A percentile compares a stretch with the other conserved stretches of the same genome.
phyloP scores from a whole-genome alignment of 2,797 vertebrate genomes.

The Pelodytes ibericus region DNA sequence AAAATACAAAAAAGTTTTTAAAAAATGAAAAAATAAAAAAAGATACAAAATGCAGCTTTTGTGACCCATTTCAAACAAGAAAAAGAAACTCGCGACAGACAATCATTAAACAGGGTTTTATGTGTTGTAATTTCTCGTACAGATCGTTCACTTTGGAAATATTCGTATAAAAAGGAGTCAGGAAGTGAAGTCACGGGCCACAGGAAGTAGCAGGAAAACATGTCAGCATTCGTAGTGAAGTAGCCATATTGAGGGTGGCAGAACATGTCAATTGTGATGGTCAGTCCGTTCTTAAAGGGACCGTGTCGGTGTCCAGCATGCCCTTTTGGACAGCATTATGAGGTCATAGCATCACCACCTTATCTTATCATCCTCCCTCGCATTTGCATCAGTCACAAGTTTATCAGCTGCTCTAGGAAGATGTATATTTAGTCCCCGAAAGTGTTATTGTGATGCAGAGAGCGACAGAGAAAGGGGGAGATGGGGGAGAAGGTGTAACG shows the following conservation, averaged over 20 bases:
- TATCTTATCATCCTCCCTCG: background rate
- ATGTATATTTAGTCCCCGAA: slow-evolving; percentile 39
- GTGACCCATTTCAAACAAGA: slow-evolving; percentile 1
- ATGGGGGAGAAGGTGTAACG: slow-evolving; percentile 4
- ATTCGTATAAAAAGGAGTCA: background rate
- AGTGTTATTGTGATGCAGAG: slow-evolving; percentile 23
- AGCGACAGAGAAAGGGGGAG: slow-evolving; percentile 18
- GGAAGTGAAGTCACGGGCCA: slow-evolving; percentile 8
- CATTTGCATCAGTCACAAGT: slow-evolving; percentile 20
- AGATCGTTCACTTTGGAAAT: slow-evolving; percentile 10
- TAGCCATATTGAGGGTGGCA: background rate
- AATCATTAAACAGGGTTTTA: background rate
- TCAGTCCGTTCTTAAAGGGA: background rate
- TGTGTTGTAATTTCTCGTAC: background rate
- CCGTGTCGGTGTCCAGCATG: background rate
- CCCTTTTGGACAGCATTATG: background rate
- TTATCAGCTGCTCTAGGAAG: slow-evolving; percentile 22
- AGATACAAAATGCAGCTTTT: background rate
- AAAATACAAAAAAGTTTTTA: background rate
- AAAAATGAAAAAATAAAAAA: background rate
- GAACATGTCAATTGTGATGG: background rate
- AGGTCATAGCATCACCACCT: background rate
- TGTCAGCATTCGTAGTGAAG: background rate
- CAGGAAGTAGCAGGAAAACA: slow-evolving; percentile 1
- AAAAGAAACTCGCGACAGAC: no score